phyloP scores from a whole-genome alignment of 2,113 vertebrate species.

The Passer montanus region DNA sequence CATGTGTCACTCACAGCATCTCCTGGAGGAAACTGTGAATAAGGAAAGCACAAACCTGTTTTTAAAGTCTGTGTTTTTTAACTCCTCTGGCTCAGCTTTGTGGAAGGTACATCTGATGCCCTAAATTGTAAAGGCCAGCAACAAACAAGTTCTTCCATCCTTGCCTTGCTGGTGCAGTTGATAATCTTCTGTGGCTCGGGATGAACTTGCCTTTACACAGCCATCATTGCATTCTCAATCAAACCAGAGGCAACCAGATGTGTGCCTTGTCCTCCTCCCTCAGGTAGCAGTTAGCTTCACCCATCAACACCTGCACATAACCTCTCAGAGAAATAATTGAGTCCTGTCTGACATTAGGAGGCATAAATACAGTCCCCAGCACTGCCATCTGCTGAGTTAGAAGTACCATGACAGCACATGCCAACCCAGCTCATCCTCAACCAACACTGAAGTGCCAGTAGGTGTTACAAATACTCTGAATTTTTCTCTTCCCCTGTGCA shows the following conservation, averaged over 20 bases:
- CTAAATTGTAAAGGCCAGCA: background rate
- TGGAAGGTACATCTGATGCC: background rate
- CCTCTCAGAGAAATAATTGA: background rate
- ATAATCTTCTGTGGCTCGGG: background rate
- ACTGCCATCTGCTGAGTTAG: background rate
- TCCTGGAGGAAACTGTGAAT: background rate
- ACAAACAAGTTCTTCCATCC: background rate
- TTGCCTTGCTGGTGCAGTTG: background rate
- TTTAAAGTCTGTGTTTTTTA: background rate
- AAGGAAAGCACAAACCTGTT: background rate
- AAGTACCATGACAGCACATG: background rate
- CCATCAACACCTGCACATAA: background rate
- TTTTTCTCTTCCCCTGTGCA: background rate
- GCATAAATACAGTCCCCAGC: background rate
- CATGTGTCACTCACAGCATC: background rate
- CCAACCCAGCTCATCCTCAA: background rate
- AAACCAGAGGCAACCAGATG: accelerated
- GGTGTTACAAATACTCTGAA: background rate
- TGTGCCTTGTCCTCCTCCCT: background rate
- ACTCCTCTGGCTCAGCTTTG: background rate
- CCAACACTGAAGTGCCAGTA: background rate
- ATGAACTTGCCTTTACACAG: background rate
- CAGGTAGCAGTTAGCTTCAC: background rate
- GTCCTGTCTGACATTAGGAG: background rate
- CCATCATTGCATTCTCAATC: background rate